These are phyloP conservation scores for Apotomis capreana DNA, from an alignment of 2,888 invertebrate genomes.

Conservation along the genomic window DNA sequence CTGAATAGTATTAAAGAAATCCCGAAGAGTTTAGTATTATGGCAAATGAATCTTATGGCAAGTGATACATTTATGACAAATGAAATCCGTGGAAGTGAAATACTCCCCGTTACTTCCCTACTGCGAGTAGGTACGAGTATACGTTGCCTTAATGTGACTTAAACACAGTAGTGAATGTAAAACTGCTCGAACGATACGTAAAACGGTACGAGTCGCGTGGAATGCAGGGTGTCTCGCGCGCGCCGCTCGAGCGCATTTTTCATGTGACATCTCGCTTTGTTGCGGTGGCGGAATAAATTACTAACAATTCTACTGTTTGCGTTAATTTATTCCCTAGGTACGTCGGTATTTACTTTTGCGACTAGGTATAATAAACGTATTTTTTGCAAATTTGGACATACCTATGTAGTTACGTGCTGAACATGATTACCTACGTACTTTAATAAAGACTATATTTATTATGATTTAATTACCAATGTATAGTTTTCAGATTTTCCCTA, in stretches of 20 bases:
- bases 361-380: neutral
- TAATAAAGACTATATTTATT: no score
- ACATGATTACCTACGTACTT: no score
- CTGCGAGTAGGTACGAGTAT: no score
- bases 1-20: no score
- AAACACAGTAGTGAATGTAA: conserved; percentile 71
- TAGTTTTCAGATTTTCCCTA: no score
- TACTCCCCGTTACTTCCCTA: no score
- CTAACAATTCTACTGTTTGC: conserved; percentile 82
- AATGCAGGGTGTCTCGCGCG: conserved; percentile 74
- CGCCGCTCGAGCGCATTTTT: conserved; percentile 74
- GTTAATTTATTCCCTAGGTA: conserved; percentile 66
- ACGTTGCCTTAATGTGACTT: conserved; percentile 63
- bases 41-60: no score
- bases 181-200: conserved; percentile 69
- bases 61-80: no score
- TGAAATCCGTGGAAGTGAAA: no score
- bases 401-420: no score
- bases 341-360: conserved; percentile 9
- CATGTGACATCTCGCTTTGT: conserved; percentile 82
- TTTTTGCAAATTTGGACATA: neutral
- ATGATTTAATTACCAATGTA: no score
- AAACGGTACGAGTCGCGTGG: conserved; percentile 68
- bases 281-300: conserved; percentile 81
- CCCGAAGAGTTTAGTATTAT: no score